A percentile compares a stretch with the other conserved stretches of the same genome.
Conservation (phyloP, 1,140 invertebrate species). For the Apocrypta bakeri region DNA sequence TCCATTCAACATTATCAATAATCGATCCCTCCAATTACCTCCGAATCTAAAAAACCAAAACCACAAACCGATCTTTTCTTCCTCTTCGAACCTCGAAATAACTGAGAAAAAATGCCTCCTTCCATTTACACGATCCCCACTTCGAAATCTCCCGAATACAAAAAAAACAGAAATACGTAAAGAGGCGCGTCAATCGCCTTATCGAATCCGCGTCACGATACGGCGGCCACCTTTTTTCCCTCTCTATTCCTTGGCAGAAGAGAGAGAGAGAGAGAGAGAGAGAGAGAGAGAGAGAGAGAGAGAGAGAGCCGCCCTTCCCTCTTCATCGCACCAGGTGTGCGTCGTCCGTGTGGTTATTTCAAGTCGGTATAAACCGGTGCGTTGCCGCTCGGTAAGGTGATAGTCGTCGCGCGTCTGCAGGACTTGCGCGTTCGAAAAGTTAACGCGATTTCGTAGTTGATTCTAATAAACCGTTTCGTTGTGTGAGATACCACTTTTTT, state of each 20-base stretch:
- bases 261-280: too few relatives aligned
- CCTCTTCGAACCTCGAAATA: too few relatives aligned
- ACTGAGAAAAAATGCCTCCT: too few relatives aligned
- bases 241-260: neutral
- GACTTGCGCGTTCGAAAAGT: neutral
- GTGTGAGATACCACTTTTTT: neutral
- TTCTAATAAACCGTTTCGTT: too few relatives aligned
- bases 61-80: too few relatives aligned
- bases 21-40: too few relatives aligned
- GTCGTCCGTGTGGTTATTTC: neutral
- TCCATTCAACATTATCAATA: too few relatives aligned
- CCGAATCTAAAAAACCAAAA: too few relatives aligned
- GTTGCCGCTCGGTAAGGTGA: neutral
- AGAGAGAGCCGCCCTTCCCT: neutral
- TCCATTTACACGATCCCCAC: neutral
- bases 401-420: constrained; percentile 41
- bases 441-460: too few relatives aligned
- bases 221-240: neutral
- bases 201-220: neutral
- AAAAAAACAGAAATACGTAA: neutral
- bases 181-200: neutral
- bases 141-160: neutral
- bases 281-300: too few relatives aligned
- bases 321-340: neutral
- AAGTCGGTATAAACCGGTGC: constrained; percentile 34